Percentiles rank a stretch among this genome's conserved stretches.
phyloP scores from a whole-genome alignment of 2,888 invertebrate species.

The Dorcus hopei region DNA sequence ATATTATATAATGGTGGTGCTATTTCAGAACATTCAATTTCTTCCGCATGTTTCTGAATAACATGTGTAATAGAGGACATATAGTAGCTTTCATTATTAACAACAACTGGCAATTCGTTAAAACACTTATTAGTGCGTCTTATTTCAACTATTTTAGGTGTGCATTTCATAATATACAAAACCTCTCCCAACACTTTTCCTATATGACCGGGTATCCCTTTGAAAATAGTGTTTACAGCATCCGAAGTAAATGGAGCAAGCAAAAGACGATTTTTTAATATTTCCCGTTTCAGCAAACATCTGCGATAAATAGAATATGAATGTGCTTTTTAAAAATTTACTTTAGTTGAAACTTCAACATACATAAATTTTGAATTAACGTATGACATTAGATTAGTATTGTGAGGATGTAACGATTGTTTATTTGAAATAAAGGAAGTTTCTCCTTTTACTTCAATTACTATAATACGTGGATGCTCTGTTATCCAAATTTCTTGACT shows the following conservation, averaged over 20 bases:
- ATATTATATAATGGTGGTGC: slow-evolving; percentile 22
- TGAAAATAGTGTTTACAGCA: slow-evolving; percentile 27
- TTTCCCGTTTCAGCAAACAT: slow-evolving; percentile 30
- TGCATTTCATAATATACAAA: slow-evolving; percentile 31
- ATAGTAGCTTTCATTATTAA: slow-evolving; percentile 24
- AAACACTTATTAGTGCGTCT: slow-evolving; percentile 24
- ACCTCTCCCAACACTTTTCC: slow-evolving; percentile 31
- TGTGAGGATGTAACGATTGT: neutral
- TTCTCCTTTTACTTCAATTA: too few relatives aligned
- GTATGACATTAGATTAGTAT: slow-evolving; percentile 26
- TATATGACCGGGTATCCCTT: slow-evolving; percentile 30
- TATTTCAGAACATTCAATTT: slow-evolving; percentile 20
- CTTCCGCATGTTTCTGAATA: slow-evolving; percentile 16
- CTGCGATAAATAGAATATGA: slow-evolving; percentile 15
- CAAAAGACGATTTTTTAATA: slow-evolving; percentile 28
- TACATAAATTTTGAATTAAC: slow-evolving; percentile 33
- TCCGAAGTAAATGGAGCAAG: slow-evolving; percentile 27
- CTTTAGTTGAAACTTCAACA: slow-evolving; percentile 28
- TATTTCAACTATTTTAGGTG: slow-evolving; percentile 22
- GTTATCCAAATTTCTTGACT: too few relatives aligned
- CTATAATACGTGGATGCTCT: too few relatives aligned
- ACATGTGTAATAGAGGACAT: slow-evolving; percentile 26
- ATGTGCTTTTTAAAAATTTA: too few relatives aligned
- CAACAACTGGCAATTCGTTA: slow-evolving; percentile 26
- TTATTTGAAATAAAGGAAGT: too few relatives aligned